Percentiles rank a stretch among this genome's conserved stretches.
Evolutionary conservation across 1,140 invertebrate genomes (phyloP).

Genomic region (Drosophila sucinea): DNA sequence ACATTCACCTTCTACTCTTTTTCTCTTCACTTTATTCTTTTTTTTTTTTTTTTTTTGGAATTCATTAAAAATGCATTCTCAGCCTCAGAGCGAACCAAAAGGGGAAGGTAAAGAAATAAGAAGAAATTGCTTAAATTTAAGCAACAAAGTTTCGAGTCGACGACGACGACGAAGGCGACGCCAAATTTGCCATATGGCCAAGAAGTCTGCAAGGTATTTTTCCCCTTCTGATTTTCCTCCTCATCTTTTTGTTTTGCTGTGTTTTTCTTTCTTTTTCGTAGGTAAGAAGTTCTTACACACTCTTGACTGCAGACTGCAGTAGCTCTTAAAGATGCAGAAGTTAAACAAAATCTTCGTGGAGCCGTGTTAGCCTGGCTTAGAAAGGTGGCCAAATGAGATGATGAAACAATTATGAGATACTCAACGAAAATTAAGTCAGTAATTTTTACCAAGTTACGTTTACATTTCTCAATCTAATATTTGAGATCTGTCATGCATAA

Average conservation of each 20-base stretch:
- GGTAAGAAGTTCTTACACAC: conserved; percentile 25
- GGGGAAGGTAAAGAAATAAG: conserved; percentile 12
- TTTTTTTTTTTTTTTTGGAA: conserved; percentile 36
- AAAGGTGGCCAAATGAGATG: conserved; percentile 3
- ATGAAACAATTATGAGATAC: conserved; percentile 2
- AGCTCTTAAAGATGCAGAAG: conserved; percentile 37
- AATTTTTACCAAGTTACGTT: too few relatives aligned
- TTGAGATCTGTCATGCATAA: too few relatives aligned
- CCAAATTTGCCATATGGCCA: conserved; percentile 60
- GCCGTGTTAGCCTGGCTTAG: not conserved
- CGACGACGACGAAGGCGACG: conserved; percentile 21
- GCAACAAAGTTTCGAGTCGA: conserved; percentile 43
- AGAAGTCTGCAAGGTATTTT: conserved; percentile 42
- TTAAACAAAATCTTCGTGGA: conserved; percentile 21
- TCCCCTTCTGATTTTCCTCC: not conserved
- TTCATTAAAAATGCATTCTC: conserved; percentile 69
- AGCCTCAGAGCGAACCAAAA: conserved; percentile 32
- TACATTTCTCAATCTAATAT: too few relatives aligned
- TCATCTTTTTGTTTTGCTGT: conserved; percentile 31
- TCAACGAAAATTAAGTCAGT: not conserved
- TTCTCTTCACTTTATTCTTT: not conserved
- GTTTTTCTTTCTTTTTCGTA: not conserved
- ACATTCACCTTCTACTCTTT: conserved; percentile 46
- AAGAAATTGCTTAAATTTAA: conserved; percentile 61
- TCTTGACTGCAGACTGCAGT: conserved; percentile 16